Base-by-base conservation (phyloP, 2,113 vertebrate genomes). In the Tursiops truncatus region DNA sequence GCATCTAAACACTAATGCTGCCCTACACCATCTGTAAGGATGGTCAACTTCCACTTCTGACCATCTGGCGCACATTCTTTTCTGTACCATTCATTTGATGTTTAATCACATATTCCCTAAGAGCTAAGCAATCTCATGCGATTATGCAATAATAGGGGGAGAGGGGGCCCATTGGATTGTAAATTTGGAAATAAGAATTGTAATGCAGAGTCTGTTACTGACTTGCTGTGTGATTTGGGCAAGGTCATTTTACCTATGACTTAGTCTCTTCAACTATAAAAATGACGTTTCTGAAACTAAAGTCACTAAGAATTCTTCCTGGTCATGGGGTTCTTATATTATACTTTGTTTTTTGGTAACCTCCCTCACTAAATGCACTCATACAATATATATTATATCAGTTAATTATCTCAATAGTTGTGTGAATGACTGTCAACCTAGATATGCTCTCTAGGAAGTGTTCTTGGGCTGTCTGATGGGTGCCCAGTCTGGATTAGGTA, bases 211-310 rank as follows among this genome's bases (percentile, higher is more conserved):
- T 92, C 47, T 83, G 26, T 71, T 44, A 83, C 25, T 71, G 53
- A 65, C 56, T 60, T 95, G 36, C 26, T 91, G 12, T 44, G 41
- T 80, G 62, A 65, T 15, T 25, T 79, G 13, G 17, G 56, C 44
- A 88, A 84, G n/a, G 13, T 79, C 44, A 58, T 65, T 77, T 89
- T 73, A 63, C 47, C 73, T 77, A 76, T 84, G 71, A 63, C n/a
- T 58, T 93, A 13, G 50, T 73, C 83, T 84, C 53, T 91, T 94
- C 74, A 81, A 80, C 31, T 77, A 23, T 53, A 86, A 96, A 96
- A 96, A 91, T 63, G n/a, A 95, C 63, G n/a, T 83, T 80, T 96
- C 88, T 91, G 28, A 94, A 95, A 84, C 47, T 67, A 53, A 74
- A 87, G 67, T 82, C 74, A 82, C 68, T 77, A 76, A 83, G 31